Evolutionary conservation across 2,888 invertebrate species (phyloP), one percentile per base, ranked within the genome.

Genomic region (Yponomeuta plumbellus): DNA sequence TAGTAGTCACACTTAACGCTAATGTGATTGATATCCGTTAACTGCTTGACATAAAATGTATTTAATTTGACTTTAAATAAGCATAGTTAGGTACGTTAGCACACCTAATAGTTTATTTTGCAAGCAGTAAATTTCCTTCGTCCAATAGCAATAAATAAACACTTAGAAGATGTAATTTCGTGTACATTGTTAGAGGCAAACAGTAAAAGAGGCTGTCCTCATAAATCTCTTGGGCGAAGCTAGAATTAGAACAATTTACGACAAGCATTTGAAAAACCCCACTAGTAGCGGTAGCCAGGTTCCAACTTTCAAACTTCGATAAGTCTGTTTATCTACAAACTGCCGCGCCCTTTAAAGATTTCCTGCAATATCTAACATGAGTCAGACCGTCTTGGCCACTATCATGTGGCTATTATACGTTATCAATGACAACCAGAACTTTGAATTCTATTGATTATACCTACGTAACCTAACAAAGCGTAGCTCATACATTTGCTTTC

Each of bases 121-220:
- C 59, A 59, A 59, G 22, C 59, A 59, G 13, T 22, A 59, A 22
- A 59, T 59, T 59, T 21, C 21, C 11, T 59, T 59, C 5, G 59
- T 11, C 59, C 59, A 59, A 57, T 21, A 57, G 20, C 57, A 57
- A 59, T 59, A 59, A 22, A 59, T 59, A 59, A 21, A 59, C 20
- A 58, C 58, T 21, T 13, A 22, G 59, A 11, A 2, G 22, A 13
- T 21, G 21, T 21, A 13, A 57, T 57, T 22, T 23, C 22, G 21
- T 22, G 59, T 59, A 59, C 22, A 22, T 59, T 59, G 59, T 59
- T 59, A 23, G 34, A 34, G 34, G 8, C 23, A 13, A 23, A 59
- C 13, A 59, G 59, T 59, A 59, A 59, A 59, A 59, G 59, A 59
- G 21, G 22, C 22, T 21, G 22, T 23, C 59, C 21, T 8, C 59